Percentiles rank a stretch among this genome's conserved stretches.
Evolutionary conservation across 2,888 invertebrate species (phyloP).

Genomic region (Arctia plantaginis): DNA sequence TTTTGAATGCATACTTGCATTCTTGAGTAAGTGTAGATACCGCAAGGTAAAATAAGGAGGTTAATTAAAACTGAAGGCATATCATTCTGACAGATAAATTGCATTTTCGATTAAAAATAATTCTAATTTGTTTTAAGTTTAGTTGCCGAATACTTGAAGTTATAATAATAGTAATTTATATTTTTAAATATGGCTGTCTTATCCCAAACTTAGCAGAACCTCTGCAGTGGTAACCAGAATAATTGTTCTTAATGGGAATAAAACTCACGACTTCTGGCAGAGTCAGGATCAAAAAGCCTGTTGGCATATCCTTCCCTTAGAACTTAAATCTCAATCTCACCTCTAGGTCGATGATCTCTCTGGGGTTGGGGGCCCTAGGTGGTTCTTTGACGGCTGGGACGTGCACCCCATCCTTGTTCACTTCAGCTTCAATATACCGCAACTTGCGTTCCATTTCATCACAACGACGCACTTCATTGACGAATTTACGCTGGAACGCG

Average conservation of each 20-base stretch:
- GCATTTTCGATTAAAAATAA: background rate
- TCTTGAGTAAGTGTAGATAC: background rate
- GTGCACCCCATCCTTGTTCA: constrained; percentile 93
- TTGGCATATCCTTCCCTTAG: background rate
- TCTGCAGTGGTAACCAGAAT: background rate
- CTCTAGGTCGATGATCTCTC: constrained; percentile 96
- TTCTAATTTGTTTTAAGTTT: background rate
- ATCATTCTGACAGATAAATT: background rate
- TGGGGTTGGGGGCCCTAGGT: constrained; percentile 92
- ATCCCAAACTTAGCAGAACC: background rate
- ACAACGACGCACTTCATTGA: constrained; percentile 95
- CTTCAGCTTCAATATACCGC: constrained; percentile 94
- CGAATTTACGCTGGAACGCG: constrained; percentile 96
- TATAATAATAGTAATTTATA: no score
- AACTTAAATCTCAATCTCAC: constrained; percentile 69
- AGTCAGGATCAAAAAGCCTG: background rate
- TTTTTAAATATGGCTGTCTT: no score
- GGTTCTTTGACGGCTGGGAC: constrained; percentile 91
- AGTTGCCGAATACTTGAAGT: no score
- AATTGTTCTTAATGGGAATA: background rate
- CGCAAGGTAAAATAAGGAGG: no score
- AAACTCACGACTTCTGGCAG: background rate
- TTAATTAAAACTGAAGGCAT: background rate
- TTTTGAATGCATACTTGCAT: background rate
- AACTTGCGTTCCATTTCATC: constrained; percentile 97